phyloP scores from a whole-genome alignment of 92 coral and sea anemone species.

The Phenganax subtilis region DNA sequence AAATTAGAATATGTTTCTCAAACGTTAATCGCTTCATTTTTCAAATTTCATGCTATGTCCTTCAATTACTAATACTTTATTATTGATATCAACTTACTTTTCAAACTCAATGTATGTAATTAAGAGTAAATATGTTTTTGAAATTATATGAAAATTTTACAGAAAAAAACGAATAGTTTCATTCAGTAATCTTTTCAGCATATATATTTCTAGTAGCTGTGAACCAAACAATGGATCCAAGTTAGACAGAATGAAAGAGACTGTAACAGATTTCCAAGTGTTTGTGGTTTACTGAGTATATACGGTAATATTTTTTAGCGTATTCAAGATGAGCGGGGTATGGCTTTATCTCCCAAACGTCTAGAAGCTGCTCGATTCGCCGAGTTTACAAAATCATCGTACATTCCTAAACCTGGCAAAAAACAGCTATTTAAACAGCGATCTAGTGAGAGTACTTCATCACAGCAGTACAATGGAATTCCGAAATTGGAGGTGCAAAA shows the following conservation, averaged over 20 bases:
- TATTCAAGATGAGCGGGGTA: slow-evolving; percentile 10
- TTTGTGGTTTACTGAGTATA: neutral
- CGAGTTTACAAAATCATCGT: slow-evolving; percentile 27
- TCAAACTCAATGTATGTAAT: neutral
- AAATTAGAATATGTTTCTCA: neutral
- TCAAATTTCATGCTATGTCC: no score
- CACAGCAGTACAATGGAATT: neutral
- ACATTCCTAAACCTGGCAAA: neutral
- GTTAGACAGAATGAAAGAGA: no score
- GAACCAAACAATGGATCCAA: no score
- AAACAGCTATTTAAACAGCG: neutral
- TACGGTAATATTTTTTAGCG: neutral
- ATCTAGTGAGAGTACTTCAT: neutral
- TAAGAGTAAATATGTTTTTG: no score
- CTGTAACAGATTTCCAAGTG: no score
- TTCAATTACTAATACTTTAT: no score
- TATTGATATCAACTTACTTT: neutral
- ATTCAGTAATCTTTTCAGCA: no score
- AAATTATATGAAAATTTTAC: no score
- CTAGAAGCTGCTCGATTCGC: slow-evolving; percentile 12
- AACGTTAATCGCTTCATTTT: no score
- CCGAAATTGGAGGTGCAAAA: neutral
- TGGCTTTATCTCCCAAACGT: slow-evolving; percentile 14
- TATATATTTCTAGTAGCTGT: no score
- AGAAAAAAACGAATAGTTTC: no score